Base-by-base conservation (phyloP, 2,113 vertebrate genomes). In the Bucco capensis region DNA sequence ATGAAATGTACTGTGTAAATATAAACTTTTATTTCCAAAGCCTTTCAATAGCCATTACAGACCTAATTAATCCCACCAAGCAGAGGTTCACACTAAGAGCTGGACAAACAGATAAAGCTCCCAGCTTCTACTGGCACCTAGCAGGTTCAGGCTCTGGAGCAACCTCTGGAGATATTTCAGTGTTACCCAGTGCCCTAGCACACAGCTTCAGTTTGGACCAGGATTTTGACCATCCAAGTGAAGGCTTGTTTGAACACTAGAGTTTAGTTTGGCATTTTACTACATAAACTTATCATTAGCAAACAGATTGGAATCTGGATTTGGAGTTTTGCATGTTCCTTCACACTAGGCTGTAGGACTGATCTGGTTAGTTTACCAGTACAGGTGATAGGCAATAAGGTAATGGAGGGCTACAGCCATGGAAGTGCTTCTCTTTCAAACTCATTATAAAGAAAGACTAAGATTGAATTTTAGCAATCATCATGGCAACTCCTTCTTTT, bases 1-100 rank as follows among this genome's bases (percentile, higher is more conserved):
- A 92, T 94, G 38, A 92, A 92, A 89, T 76, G 88, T 92, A 47
- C 83, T 51, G 18, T 53, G 65, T 86, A 88, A 93, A 92, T 42
- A 90, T 2, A 61, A 89, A 61, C 18, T 61, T 40, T 54, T 81
- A 3, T 92, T 93, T 82, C 65, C 57, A 78, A 65, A 69, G 44
- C 38, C 46, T 89, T 54, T 90, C 74, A 86, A 44, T 85, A 75
- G n/a, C 57, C 75, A n/a, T 84, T 73, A 64, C 83, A 42, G 33
- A 19, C 25, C 54, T 71, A 51, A 65, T 74, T 82, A 30, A 74
- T 61, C 67, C 71, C 22, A 6, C 44, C 40, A 57, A 2, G 1
- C 38, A 83, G 22, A 19, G 44, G 2, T 61, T 83, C 35, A 67
- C 47, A 79, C 27, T 44, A 70, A 49, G 44, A 50, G 15, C 1